Base-by-base conservation (phyloP, 53 echinoderm and acorn worm species). In the Antedon mediterranea region DNA sequence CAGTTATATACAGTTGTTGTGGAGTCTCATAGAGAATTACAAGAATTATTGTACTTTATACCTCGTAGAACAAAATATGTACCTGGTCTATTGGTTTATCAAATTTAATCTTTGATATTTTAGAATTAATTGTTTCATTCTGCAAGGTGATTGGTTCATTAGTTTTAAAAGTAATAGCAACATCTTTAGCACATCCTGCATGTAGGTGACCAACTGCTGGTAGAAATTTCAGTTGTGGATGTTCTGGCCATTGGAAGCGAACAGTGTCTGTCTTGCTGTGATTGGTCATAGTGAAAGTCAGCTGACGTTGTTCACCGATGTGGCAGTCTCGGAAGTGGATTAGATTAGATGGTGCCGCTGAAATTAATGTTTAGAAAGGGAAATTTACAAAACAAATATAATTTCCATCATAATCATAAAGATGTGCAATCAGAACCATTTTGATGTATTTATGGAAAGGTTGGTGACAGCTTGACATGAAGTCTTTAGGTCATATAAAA, bases 211-310 rank as follows among this genome's bases (percentile, higher is more conserved):
- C 97, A 3, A 89, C 79, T 29, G 92, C 76, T 0, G 97, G 97
- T 42, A 88, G 84, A 82, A 97, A 97, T 77, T 90, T 92, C 71
- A 97, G 82, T 85, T 97, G 91, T 4, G 85, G 30, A 31, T 86
- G 88, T 72, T 97, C 97, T 0, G 97, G 97, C 97, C 97, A 97
- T 70, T 92, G 92, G 92, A 97, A 97, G 75, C 97, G 89, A 28
- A 97, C 85, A 28, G 91, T 87, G 78, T 92, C 92, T 0, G 79
- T 71, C 27, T 77, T 71, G 70, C 88, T 97, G 90, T 97, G 92
- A 77, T 97, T 97, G 78, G 92, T 92, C 82, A 97, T 92, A 0
- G 97, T 92, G 81, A 92, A 97, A 79, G 85, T 87, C 71, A 92
- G 81, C 75, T 85, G 89, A 33, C 87, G 89, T 31, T 88, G 83